phyloP scores from a whole-genome alignment of 2,797 vertebrate genomes.

The Hypotaenidia philippensis region DNA sequence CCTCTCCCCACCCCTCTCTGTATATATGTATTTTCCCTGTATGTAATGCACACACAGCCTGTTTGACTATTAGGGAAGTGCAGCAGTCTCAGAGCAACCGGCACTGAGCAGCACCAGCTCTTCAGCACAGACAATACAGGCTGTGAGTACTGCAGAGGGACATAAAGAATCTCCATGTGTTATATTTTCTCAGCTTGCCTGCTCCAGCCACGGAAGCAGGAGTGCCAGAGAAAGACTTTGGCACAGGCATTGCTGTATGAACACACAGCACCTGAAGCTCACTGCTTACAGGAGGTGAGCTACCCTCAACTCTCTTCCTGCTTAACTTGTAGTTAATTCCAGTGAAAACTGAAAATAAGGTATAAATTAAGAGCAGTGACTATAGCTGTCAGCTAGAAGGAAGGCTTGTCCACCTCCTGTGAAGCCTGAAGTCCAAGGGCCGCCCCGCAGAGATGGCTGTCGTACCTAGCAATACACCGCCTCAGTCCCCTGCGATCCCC shows the following conservation, averaged over 20 bases:
- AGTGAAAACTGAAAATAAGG: background rate
- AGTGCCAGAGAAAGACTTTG: background rate
- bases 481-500: fast-evolving
- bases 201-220: background rate
- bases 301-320: background rate
- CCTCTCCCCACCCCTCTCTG: background rate
- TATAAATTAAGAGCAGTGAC: background rate
- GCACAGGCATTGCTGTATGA: background rate
- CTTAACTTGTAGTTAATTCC: background rate
- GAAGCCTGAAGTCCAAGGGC: background rate
- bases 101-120: background rate
- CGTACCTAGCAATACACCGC: background rate
- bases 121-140: background rate
- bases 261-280: background rate
- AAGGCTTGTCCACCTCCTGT: background rate
- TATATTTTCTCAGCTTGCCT: background rate
- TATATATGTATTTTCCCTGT: background rate
- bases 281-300: background rate
- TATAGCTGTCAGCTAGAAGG: background rate
- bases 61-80: background rate
- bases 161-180: background rate
- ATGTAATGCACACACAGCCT: background rate
- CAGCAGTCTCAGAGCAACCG: background rate
- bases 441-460: background rate
- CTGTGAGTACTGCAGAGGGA: background rate